phyloP scores from a whole-genome alignment of 2,888 invertebrate species.

The Argyresthia goedartella region DNA sequence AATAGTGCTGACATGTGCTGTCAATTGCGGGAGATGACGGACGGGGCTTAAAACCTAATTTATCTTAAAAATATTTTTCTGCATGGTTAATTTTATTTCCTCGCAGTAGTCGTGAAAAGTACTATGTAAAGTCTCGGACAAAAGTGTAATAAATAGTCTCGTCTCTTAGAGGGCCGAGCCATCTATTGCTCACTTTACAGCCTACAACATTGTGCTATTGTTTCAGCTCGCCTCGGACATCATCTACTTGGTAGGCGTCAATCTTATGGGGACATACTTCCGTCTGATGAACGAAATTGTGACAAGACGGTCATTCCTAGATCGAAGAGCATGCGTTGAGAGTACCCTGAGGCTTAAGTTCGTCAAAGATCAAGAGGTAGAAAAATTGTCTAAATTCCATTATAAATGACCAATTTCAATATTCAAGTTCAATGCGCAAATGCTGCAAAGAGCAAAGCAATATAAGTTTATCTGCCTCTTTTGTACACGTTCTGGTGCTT shows the following conservation, averaged over 20 bases:
- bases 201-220: constrained; percentile 8
- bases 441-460: too few species aligned
- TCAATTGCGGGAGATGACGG: too few species aligned
- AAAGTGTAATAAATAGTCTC: too few species aligned
- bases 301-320: constrained; percentile 87
- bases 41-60: too few species aligned
- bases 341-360: constrained; percentile 85
- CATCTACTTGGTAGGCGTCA: constrained; percentile 80
- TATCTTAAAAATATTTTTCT: too few species aligned
- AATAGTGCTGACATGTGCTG: too few species aligned
- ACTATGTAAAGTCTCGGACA: too few species aligned
- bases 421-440: too few species aligned
- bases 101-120: too few species aligned
- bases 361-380: constrained; percentile 86
- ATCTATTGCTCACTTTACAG: neutral
- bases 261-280: constrained; percentile 88
- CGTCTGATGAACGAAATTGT: constrained; percentile 90
- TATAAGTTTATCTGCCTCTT: neutral
- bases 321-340: constrained; percentile 88
- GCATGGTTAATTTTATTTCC: too few species aligned
- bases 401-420: too few species aligned
- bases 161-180: too few species aligned
- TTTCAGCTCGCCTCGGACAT: constrained; percentile 78
- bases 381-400: neutral
- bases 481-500: neutral